phyloP scores from a whole-genome alignment of 2,113 vertebrate species.

The Smithornis capensis region DNA sequence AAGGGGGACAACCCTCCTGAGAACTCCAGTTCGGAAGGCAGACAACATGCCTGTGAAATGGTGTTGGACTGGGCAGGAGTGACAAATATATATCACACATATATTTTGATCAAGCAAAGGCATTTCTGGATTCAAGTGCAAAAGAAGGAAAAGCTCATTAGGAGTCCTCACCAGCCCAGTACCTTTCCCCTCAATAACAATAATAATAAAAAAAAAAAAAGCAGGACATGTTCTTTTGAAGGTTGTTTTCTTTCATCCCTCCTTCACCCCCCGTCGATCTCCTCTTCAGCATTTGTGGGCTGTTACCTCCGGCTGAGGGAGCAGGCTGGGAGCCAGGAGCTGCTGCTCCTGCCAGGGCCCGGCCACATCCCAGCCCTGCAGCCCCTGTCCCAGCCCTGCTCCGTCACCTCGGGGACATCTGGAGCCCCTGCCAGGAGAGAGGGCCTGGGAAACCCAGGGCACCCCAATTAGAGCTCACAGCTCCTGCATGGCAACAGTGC shows the following conservation, averaged over 20 bases:
- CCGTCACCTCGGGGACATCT: not conserved
- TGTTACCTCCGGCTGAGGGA: not conserved
- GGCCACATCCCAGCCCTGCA: not conserved
- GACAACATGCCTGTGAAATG: rapidly evolving
- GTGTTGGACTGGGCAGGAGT: not conserved
- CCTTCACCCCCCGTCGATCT: not conserved
- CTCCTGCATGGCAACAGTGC: not conserved
- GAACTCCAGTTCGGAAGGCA: rapidly evolving
- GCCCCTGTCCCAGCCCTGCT: not conserved
- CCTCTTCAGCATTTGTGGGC: not conserved
- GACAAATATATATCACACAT: not conserved
- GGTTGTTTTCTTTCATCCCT: conserved; percentile 22
- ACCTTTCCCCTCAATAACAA: not conserved
- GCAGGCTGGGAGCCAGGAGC: not conserved
- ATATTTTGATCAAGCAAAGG: not conserved
- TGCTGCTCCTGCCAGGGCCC: not conserved
- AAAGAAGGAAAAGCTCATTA: not conserved
- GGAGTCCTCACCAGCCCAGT: not conserved
- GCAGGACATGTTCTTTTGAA: not conserved
- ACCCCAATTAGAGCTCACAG: not conserved
- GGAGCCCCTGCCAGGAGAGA: not conserved
- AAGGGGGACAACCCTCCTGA: not conserved
- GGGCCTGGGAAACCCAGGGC: not conserved
- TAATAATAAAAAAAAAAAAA: not conserved
- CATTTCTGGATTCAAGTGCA: not conserved